A percentile compares a stretch with the other conserved stretches of the same genome.
Conservation (phyloP, 2,797 vertebrate species). For the Falco concolor region DNA sequence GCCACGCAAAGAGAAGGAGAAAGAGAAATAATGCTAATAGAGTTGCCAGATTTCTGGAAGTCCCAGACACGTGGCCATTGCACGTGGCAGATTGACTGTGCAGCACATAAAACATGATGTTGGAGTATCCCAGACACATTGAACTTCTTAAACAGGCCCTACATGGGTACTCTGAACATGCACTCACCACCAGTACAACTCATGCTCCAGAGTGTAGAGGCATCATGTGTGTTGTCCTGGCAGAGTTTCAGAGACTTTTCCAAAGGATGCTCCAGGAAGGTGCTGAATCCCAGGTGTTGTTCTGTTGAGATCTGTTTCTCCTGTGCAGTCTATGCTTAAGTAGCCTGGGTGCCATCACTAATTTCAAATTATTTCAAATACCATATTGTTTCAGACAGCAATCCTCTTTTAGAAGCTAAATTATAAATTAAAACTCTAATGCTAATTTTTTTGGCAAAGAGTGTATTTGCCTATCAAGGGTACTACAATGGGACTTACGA, state of each 20-base stretch:
- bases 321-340: background rate
- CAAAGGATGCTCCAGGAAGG: background rate
- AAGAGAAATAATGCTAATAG: background rate
- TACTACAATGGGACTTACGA: background rate
- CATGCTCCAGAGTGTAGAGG: background rate
- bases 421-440: background rate
- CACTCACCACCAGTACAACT: background rate
- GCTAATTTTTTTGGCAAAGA: background rate
- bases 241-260: background rate
- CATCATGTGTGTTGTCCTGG: accelerated
- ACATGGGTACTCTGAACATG: background rate
- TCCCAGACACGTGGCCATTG: too few species aligned
- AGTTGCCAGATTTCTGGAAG: background rate
- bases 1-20: background rate
- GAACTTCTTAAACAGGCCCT: background rate
- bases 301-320: background rate
- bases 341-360: background rate
- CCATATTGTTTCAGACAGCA: background rate
- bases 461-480: background rate
- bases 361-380: background rate
- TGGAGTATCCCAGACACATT: background rate
- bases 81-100: background rate
- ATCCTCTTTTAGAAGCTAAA: background rate
- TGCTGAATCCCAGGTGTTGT: background rate
- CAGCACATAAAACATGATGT: background rate